These are phyloP conservation scores for Progne subis DNA, from an alignment of 2,113 vertebrate species.

Conservation along the genomic window DNA sequence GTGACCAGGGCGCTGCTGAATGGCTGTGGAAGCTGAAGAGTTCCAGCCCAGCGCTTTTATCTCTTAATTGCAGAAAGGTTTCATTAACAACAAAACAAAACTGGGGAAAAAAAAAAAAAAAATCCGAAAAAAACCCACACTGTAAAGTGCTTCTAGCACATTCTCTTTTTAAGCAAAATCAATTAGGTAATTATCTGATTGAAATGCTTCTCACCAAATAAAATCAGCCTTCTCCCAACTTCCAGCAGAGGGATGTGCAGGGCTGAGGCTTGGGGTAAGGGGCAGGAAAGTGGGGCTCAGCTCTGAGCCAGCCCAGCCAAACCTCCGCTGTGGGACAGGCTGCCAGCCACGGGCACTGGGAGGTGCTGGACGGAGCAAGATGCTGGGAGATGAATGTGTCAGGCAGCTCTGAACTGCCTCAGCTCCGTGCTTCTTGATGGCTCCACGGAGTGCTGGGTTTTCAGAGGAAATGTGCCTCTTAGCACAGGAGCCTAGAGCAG, in stretches of 20 bases:
- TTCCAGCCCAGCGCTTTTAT: not conserved
- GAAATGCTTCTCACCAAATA: constrained; percentile 41
- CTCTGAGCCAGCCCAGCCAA: not conserved
- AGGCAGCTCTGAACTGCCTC: not conserved
- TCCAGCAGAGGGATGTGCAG: not conserved
- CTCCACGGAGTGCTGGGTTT: not conserved
- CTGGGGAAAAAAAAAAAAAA: not conserved
- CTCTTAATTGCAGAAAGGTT: constrained; percentile 26
- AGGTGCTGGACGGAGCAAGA: not conserved
- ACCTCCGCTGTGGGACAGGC: not conserved
- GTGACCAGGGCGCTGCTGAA: not conserved
- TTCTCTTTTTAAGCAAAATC: constrained; percentile 73
- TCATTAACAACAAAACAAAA: constrained; percentile 30
- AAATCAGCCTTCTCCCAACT: not conserved
- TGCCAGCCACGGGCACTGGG: not conserved
- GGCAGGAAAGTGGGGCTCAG: not conserved
- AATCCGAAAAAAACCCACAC: too few relatives aligned
- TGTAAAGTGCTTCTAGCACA: constrained; percentile 11
- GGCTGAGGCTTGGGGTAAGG: not conserved
- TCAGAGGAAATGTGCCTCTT: not conserved
- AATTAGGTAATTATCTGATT: constrained; percentile 72
- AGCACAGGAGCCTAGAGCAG: not conserved
- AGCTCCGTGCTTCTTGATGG: not conserved
- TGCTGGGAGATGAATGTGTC: not conserved
- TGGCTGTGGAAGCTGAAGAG: not conserved